Evolutionary conservation across 2,797 vertebrate genomes (phyloP), one percentile per base, ranked within the genome.

Genomic region (Philypnodon macrostomus): DNA sequence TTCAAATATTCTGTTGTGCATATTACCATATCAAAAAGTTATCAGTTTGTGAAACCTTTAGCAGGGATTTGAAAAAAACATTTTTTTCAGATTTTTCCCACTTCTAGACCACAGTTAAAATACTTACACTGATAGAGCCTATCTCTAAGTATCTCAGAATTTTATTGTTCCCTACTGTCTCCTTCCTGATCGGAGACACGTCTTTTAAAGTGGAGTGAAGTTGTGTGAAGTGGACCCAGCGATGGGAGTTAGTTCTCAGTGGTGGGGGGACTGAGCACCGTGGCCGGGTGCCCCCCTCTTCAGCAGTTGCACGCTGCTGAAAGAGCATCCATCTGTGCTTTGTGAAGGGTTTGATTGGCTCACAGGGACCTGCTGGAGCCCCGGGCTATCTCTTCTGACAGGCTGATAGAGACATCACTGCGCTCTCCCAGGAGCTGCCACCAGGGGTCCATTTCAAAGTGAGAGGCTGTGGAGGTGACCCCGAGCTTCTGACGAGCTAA

Each of bases 351-450:
- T 90, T 91, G 89, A 91, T 91, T 92, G 90, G 89, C 88, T 90
- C 85, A 83, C 58, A 80, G 90, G 90, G 89, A 89, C 86, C 86
- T 72, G 74, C 71, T 66, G 80, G 77, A 88, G 89, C 90, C 90
- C 86, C 79, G 67, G 90, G 90, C 90, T 85, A 88, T 90, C 86
- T 89, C 81, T 91, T 90, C 86, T 90, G 90, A 91, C 90, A 91
- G 87, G 82, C 88, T 90, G 90, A 92, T 91, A 89, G 88, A 92
- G 90, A 91, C 90, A 91, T 91, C 90, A 91, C 79, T 82, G 75
- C 77, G 80, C 64, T 90, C 89, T 91, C 89, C 79, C 85, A 88
- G 88, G 89, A 89, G 79, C 87, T 87, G 87, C 88, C 85, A 89
- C 85, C 87, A 86, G 89, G 87, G 87, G 85, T 89, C 88, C 79